These are phyloP conservation scores for Drosophila greeni DNA, from an alignment of 2,888 invertebrate species.

Conservation along the genomic window DNA sequence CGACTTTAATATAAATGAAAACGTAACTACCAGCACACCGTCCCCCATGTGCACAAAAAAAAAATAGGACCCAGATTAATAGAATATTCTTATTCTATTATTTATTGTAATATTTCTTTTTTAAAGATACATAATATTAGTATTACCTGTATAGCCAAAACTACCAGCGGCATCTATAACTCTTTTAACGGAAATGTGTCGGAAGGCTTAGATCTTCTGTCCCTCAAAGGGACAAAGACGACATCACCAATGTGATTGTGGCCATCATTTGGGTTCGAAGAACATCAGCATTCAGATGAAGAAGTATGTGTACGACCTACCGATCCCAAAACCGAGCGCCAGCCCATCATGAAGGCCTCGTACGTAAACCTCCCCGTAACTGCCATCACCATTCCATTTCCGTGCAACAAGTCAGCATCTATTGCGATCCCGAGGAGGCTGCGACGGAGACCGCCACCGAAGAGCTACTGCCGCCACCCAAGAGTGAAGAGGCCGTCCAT, in stretches of 20 bases:
- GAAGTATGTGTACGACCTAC: constrained; percentile 97
- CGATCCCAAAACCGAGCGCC: constrained; percentile 95
- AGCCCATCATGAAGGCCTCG: constrained; percentile 98
- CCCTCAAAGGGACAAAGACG: constrained; percentile 98
- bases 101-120: too few relatives aligned
- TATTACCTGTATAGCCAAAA: too few relatives aligned
- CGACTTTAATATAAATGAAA: constrained; percentile 18
- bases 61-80: too few relatives aligned
- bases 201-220: constrained; percentile 94
- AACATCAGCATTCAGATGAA: constrained; percentile 99
- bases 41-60: background rate
- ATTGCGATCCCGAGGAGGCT: constrained; percentile 98
- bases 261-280: constrained; percentile 94
- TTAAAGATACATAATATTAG: too few relatives aligned
- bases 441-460: constrained; percentile 96
- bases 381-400: constrained; percentile 98
- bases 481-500: constrained; percentile 78
- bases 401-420: constrained; percentile 97
- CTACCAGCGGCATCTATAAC: constrained; percentile 88
- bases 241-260: constrained; percentile 98
- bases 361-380: constrained; percentile 99
- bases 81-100: too few relatives aligned
- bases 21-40: constrained; percentile 4
- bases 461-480: constrained; percentile 80
- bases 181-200: constrained; percentile 93